A percentile compares a stretch with the other conserved stretches of the same genome.
Conservation (phyloP, 2,113 vertebrate genomes). For the Solea senegalensis region DNA sequence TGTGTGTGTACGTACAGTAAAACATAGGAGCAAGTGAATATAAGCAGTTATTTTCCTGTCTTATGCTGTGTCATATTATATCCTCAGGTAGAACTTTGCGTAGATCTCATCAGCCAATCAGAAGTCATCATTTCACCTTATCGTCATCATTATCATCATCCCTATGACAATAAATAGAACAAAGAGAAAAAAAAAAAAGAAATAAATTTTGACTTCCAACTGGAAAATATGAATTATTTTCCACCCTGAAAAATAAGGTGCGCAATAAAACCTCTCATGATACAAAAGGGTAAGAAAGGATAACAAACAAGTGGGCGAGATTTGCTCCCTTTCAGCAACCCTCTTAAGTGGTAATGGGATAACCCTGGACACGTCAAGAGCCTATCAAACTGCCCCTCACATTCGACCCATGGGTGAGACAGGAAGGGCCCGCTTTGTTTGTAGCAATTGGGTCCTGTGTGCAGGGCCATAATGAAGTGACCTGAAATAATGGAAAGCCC, state of each 20-base stretch:
- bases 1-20: not conserved
- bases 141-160: slow-evolving; percentile 16
- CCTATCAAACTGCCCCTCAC: slow-evolving; percentile 98
- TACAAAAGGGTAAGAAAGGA: slow-evolving; percentile 86
- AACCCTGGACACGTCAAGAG: slow-evolving; percentile 95
- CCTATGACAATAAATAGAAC: slow-evolving; percentile 17
- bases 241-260: slow-evolving; percentile 82
- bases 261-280: slow-evolving; percentile 90
- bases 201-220: slow-evolving; percentile 83
- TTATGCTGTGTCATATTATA: not conserved
- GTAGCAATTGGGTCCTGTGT: slow-evolving; percentile 92
- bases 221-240: slow-evolving; percentile 92
- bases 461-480: slow-evolving; percentile 99
- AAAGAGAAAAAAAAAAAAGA: slow-evolving; percentile 69
- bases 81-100: not conserved
- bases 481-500: slow-evolving; percentile 99
- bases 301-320: slow-evolving; percentile 90
- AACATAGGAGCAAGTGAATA: too few species aligned
- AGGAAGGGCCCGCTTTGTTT: slow-evolving; percentile 93
- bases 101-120: not conserved
- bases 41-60: slow-evolving; percentile 20
- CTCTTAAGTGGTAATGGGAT: slow-evolving; percentile 99
- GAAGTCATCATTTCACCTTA: slow-evolving; percentile 22
- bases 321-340: slow-evolving; percentile 98
- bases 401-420: slow-evolving; percentile 97